Evolutionary conservation across 2,888 invertebrate genomes (phyloP).

Genomic region (Napeogenes inachia): DNA sequence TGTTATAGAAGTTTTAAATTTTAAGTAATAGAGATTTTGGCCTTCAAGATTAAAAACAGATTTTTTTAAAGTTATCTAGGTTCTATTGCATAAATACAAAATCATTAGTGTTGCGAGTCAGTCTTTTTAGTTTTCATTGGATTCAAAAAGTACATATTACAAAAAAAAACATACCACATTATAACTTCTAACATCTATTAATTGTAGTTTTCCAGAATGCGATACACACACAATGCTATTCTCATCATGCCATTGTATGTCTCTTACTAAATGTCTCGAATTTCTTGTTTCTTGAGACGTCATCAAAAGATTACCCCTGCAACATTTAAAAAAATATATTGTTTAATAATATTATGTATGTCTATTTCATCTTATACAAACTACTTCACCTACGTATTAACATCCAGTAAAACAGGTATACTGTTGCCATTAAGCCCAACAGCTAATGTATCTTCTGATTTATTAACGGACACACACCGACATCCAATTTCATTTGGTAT

Average conservation of each 20-base stretch:
- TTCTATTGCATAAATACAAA: no score
- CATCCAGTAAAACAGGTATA: slow-evolving; percentile 58
- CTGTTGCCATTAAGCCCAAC: slow-evolving; percentile 60
- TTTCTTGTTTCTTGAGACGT: slow-evolving; percentile 37
- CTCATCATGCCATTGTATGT: slow-evolving; percentile 60
- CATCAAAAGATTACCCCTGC: slow-evolving; percentile 44
- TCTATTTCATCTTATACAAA: not conserved
- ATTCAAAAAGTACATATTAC: not conserved
- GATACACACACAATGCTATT: slow-evolving; percentile 55
- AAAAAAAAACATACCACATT: slow-evolving; percentile 42
- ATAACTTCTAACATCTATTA: slow-evolving; percentile 50
- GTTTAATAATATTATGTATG: not conserved
- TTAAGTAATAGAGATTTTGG: no score
- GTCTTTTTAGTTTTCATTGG: not conserved
- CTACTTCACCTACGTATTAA: slow-evolving; percentile 51
- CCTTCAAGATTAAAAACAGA: no score
- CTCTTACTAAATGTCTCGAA: slow-evolving; percentile 46
- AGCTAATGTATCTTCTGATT: slow-evolving; percentile 46
- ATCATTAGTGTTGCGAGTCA: not conserved
- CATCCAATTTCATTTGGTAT: slow-evolving; percentile 45
- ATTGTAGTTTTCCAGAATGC: slow-evolving; percentile 54
- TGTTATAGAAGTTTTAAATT: no score
- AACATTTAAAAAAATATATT: slow-evolving; percentile 18
- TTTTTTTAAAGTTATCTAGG: no score
- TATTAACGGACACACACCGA: slow-evolving; percentile 49